These are phyloP conservation scores for Oreotrochilus melanogaster DNA, from an alignment of 2,113 vertebrate genomes.

Conservation along the genomic window DNA sequence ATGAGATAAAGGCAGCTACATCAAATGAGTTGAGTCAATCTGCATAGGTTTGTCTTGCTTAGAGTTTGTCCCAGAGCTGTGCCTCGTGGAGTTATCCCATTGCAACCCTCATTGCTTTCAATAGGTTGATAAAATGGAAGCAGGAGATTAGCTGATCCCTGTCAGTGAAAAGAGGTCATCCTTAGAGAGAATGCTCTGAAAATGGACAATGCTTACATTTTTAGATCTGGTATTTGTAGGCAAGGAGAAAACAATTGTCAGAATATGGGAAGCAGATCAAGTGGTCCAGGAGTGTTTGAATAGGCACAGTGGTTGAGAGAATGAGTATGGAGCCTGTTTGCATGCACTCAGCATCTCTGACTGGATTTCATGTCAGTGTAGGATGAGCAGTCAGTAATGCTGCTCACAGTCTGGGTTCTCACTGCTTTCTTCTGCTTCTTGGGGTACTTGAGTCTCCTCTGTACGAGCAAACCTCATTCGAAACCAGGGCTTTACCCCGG, in stretches of 20 bases:
- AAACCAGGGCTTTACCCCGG: neutral
- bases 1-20: too few species aligned
- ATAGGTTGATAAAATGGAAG: neutral
- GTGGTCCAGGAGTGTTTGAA: fast-evolving
- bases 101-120: neutral
- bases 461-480: neutral
- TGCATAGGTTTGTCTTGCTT: too few species aligned
- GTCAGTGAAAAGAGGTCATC: neutral
- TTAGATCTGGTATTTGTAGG: neutral
- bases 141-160: neutral
- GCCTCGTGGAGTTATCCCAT: too few species aligned
- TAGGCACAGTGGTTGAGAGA: neutral
- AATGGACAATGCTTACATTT: neutral
- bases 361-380: neutral
- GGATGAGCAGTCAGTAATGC: neutral
- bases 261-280: neutral
- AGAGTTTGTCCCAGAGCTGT: too few species aligned
- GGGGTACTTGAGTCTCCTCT: neutral
- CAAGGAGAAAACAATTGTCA: neutral
- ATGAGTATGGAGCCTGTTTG: neutral
- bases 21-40: neutral
- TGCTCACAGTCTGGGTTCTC: neutral
- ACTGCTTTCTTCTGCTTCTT: neutral
- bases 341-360: neutral
- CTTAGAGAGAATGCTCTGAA: neutral